A percentile compares a stretch with the other conserved stretches of the same genome.
Conservation (phyloP, 2,113 vertebrate genomes). For the Aphelocoma coerulescens region DNA sequence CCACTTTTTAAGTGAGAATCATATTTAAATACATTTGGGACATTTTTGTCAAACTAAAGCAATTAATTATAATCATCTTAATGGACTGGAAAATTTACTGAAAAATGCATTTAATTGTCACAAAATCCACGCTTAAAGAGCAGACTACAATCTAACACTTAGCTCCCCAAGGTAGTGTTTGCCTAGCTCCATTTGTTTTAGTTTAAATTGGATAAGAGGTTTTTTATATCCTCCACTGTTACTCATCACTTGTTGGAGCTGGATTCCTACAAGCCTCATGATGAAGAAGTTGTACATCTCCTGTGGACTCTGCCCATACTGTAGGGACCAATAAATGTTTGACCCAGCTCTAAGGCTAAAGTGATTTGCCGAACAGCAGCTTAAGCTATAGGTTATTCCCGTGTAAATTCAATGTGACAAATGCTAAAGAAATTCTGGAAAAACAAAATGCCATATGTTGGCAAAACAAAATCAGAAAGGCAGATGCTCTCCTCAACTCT, state of each 20-base stretch:
- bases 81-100: not conserved
- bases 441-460: constrained; percentile 2
- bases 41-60: not conserved
- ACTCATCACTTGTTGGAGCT: not conserved
- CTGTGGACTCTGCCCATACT: not conserved
- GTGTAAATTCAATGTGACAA: constrained; percentile 20
- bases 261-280: not conserved
- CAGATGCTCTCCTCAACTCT: not conserved
- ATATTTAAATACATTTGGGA: not conserved
- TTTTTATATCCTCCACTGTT: not conserved
- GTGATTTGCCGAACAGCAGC: not conserved
- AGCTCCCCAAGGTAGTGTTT: not conserved
- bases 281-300: not conserved
- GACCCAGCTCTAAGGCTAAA: not conserved
- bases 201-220: not conserved
- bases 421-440: constrained; percentile 22
- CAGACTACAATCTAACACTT: not conserved
- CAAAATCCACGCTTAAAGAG: not conserved
- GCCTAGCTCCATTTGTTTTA: constrained; percentile 2
- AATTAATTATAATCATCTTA: not conserved
- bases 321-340: not conserved
- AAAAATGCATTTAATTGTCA: not conserved
- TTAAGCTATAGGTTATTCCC: constrained; percentile 10
- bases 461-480: constrained; percentile 4
- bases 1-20: not conserved